Evolutionary conservation across 2,888 invertebrate species (phyloP).

Genomic region (Pristionchus mayeri): DNA sequence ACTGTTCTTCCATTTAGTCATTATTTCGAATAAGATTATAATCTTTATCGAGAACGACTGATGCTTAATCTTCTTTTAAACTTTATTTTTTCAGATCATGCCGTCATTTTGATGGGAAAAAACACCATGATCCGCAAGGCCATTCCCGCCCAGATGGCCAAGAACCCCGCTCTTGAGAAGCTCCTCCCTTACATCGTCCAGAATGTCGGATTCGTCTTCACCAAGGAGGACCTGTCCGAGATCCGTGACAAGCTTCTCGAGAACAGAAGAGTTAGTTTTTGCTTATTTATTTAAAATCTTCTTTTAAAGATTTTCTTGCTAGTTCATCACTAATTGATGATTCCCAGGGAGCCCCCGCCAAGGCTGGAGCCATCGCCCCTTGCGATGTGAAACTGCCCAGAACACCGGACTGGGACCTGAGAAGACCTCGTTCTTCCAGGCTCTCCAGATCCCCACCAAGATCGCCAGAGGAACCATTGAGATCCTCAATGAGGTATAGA

Average conservation of each 20-base stretch:
- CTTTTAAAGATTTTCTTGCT: not conserved
- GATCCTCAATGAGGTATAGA: constrained; percentile 90
- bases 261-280: constrained; percentile 81
- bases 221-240: constrained; percentile 93
- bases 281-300: not conserved
- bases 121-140: constrained; percentile 99
- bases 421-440: constrained; percentile 99
- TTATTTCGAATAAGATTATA: too few species aligned
- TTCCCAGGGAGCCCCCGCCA: constrained; percentile 89
- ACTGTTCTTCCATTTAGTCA: too few species aligned
- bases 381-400: constrained; percentile 95
- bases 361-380: constrained; percentile 96
- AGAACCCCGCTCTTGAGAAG: constrained; percentile 90
- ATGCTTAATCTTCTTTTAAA: not conserved
- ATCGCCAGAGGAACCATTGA: constrained; percentile 99
- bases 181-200: constrained; percentile 94
- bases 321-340: not conserved
- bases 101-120: constrained; percentile 91
- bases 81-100: constrained; percentile 65
- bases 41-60: not conserved
- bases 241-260: constrained; percentile 91
- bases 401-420: constrained; percentile 98
- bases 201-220: constrained; percentile 99
- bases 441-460: constrained; percentile 98
- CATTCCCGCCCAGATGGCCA: constrained; percentile 94